Evolutionary conservation across 1,140 invertebrate species (phyloP), one percentile per base, ranked within the genome.

Genomic region (Pinna nobilis): DNA sequence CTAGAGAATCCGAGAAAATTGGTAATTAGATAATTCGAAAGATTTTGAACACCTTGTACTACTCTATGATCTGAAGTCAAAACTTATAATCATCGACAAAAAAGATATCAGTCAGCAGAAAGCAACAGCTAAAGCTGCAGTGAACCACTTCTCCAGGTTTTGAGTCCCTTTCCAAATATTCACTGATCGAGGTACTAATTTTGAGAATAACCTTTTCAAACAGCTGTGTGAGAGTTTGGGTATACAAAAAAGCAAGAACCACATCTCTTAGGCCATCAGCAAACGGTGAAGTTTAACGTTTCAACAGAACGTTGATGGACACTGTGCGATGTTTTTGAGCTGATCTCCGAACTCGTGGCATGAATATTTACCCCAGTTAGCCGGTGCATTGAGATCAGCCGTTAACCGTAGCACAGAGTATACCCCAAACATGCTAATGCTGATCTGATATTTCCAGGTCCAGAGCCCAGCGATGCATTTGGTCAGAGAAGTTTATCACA

Each of bases 221-320:
- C 1, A 33, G 1, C 0, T 76, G 15, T 76, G 61, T 51, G 44
- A 66, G 18, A 18, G 35, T 3, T 50, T 76, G 7, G 4, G 59
- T 1, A 71, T 76, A 6, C 41, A 65, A 23, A 71, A 71, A 60
- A 33, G n/a, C 49, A 3, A 41, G 61, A 15, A 71, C 74, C 15
- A 76, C 68, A 5, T 39, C 74, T 23, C 67, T 66, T 33, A 50
- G 63, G 3, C 70, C 70, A 11, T 68, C 47, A 3, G 39, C 49
- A 2, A 74, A 77, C 50, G 70, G 75, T 0, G 64, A 77, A 44
- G 75, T 77, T 4, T 70, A 77, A 25, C 35, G 75, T n/a, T 77
- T 37, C 37, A 77, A 74, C 37, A 55, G 65, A 13, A 74, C 70
- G 0, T 20, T 69, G 9, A 70, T 70, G 60, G 41, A 65, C 30